These are phyloP conservation scores for Hipposideros armiger DNA, from an alignment of 2,113 vertebrate genomes.

Conservation along the genomic window DNA sequence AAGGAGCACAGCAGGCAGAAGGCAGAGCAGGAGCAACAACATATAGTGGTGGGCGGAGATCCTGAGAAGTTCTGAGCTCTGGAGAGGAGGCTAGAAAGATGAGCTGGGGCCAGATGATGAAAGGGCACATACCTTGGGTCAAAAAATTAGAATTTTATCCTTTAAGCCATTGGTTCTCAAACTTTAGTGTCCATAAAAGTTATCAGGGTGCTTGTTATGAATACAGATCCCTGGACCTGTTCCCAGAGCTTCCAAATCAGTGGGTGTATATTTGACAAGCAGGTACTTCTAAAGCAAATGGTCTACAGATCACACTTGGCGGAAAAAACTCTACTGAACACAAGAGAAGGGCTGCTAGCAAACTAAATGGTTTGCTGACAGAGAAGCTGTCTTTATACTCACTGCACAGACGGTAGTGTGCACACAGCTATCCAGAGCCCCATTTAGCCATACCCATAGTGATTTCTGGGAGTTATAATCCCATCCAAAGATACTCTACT, in stretches of 20 bases:
- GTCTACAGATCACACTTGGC: background rate
- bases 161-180: constrained; percentile 25
- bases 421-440: background rate
- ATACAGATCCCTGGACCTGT: background rate
- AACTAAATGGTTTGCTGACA: background rate
- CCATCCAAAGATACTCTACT: background rate
- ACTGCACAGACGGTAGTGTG: background rate
- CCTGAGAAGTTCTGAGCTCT: background rate
- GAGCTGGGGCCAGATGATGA: background rate
- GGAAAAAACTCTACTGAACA: background rate
- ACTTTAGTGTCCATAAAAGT: background rate
- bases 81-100: background rate
- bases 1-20: background rate
- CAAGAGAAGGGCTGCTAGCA: background rate
- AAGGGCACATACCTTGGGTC: background rate
- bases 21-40: background rate
- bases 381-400: background rate
- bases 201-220: background rate
- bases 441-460: background rate
- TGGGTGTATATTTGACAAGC: background rate
- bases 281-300: background rate
- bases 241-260: background rate
- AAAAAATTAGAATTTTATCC: background rate
- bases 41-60: no score
- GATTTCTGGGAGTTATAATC: background rate